phyloP scores from a whole-genome alignment of 2,888 invertebrate genomes.

The Phyllotreta cruciferae region DNA sequence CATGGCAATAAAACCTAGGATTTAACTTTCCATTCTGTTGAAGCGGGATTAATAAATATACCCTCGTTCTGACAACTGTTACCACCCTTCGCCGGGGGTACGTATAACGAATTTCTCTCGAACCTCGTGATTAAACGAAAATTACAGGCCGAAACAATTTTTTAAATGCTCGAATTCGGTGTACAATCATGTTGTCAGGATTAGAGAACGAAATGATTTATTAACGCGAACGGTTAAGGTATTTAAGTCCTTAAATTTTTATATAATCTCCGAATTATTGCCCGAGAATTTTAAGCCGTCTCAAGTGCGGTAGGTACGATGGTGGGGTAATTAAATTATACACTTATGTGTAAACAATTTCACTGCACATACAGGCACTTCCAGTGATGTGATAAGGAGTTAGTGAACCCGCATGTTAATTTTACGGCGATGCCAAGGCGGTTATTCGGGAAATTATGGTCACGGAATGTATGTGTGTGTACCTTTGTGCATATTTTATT shows the following conservation, averaged over 20 bases:
- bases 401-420: constrained; percentile 21
- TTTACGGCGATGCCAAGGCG: background rate
- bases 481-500: too few relatives aligned
- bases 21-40: background rate
- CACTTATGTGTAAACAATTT: constrained; percentile 15
- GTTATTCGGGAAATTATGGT: background rate
- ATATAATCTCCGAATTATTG: constrained; percentile 3
- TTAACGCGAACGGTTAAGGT: background rate
- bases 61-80: constrained; percentile 21
- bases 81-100: constrained; percentile 12
- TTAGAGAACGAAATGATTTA: constrained; percentile 8
- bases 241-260: constrained; percentile 4
- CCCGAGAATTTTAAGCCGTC: constrained; percentile 12
- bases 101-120: constrained; percentile 15
- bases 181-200: constrained; percentile 4
- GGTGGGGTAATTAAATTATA: constrained; percentile 3
- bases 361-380: constrained; percentile 5
- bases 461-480: background rate
- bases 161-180: constrained; percentile 16
- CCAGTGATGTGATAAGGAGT: constrained; percentile 23
- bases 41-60: constrained; percentile 5
- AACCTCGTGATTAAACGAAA: constrained; percentile 20
- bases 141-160: background rate
- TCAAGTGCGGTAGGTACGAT: background rate
- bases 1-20: too few relatives aligned